Evolutionary conservation across 1,140 invertebrate genomes (phyloP).

Genomic region (Eulimnadia texana): DNA sequence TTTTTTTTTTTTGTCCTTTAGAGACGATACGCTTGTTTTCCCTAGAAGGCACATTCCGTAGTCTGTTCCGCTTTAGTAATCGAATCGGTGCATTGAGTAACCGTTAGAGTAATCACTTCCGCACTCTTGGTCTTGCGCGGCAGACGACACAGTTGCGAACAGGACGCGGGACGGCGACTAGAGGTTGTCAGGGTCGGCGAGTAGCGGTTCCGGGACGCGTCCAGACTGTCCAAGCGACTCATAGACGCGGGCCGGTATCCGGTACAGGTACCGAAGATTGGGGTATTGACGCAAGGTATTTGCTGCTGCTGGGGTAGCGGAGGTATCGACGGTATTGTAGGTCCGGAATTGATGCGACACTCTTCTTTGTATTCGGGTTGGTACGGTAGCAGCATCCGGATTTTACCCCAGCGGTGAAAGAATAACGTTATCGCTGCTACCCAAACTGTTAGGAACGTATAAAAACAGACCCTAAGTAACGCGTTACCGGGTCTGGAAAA

Average conservation of each 20-base stretch:
- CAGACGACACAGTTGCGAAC: background rate
- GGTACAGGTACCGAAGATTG: background rate
- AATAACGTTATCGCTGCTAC: constrained; percentile 55
- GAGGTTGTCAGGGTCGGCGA: background rate
- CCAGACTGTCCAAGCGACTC: background rate
- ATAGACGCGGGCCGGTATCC: background rate
- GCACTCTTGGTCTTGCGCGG: constrained; percentile 14
- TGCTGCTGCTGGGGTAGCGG: background rate
- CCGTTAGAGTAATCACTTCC: constrained; percentile 13
- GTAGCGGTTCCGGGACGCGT: background rate
- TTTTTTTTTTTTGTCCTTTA: no score
- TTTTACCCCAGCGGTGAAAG: constrained; percentile 79
- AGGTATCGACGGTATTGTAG: constrained; percentile 46
- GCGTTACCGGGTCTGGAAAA: no score
- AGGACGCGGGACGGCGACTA: background rate
- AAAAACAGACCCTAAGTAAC: no score
- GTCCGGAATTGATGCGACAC: constrained; percentile 53
- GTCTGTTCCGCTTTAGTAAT: no score
- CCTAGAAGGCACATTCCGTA: background rate
- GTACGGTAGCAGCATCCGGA: constrained; percentile 72
- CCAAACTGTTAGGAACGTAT: constrained; percentile 12
- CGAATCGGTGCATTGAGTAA: constrained; percentile 1
- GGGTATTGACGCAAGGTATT: background rate
- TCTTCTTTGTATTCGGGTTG: constrained; percentile 74
- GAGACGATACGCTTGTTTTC: no score